Conservation (phyloP, 2,888 invertebrate genomes). For the Calameuta idolon region DNA sequence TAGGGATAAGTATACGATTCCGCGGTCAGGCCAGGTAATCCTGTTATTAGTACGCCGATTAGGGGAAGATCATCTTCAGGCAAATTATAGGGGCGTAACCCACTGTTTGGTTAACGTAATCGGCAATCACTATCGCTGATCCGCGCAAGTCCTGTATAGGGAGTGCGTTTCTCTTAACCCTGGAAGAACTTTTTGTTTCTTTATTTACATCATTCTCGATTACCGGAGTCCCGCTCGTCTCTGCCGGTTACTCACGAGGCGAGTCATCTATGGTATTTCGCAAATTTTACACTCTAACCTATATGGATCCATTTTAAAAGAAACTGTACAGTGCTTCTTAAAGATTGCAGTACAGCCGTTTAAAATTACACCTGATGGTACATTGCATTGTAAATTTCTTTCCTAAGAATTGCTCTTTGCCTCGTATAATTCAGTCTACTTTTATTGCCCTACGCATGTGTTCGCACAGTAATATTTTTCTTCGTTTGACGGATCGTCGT, state of each 20-base stretch:
- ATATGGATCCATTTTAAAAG: not conserved
- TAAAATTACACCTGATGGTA: not conserved
- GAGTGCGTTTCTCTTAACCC: conserved; percentile 18
- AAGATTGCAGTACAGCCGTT: not conserved
- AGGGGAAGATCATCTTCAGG: conserved; percentile 61
- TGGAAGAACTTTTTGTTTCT: not conserved
- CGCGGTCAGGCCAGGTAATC: conserved; percentile 58
- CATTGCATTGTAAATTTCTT: not conserved
- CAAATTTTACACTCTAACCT: not conserved
- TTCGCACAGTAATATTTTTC: not conserved
- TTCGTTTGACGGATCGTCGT: conserved; percentile 24
- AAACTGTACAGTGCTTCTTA: not conserved
- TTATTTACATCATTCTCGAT: not conserved
- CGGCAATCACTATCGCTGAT: conserved; percentile 61
- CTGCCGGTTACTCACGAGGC: not conserved
- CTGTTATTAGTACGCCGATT: conserved; percentile 67
- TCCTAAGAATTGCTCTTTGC: not conserved
- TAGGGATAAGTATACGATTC: conserved; percentile 65
- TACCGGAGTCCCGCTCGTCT: not conserved
- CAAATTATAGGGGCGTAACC: conserved; percentile 65
- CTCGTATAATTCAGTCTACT: not conserved
- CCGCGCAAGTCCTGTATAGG: conserved; percentile 26
- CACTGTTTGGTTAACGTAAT: conserved; percentile 66
- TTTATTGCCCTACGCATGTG: not conserved
- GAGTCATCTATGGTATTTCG: not conserved